phyloP scores from a whole-genome alignment of 2,113 vertebrate species.

The Gnathonemus echidnorhynchus region DNA sequence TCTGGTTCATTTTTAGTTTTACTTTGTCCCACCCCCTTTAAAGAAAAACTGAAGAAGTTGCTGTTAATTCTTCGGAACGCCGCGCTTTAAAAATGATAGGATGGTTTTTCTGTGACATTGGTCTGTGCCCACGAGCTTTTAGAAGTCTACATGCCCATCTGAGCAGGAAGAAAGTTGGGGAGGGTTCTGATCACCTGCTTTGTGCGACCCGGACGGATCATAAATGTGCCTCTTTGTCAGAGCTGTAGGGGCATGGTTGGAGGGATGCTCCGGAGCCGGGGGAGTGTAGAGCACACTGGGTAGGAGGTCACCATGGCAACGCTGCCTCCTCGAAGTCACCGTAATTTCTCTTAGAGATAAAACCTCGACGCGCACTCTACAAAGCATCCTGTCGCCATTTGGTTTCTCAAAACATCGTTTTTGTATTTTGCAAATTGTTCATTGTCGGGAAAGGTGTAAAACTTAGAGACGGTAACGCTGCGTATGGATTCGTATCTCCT shows the following conservation, averaged over 20 bases:
- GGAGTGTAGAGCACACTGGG: constrained; percentile 32
- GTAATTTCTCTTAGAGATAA: neutral
- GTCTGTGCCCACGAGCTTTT: neutral
- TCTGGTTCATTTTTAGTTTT: neutral
- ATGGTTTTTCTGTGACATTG: neutral
- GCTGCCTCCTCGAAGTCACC: neutral
- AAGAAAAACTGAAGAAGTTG: neutral
- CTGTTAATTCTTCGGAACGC: neutral
- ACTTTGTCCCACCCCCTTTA: neutral
- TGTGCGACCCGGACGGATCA: constrained; percentile 78
- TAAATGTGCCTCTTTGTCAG: constrained; percentile 72
- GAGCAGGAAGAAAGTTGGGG: neutral
- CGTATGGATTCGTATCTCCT: neutral
- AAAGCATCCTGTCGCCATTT: neutral
- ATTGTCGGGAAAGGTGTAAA: neutral
- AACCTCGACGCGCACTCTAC: neutral
- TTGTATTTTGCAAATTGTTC: neutral
- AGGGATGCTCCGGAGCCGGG: constrained; percentile 34
- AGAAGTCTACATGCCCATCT: neutral
- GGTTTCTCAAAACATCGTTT: neutral
- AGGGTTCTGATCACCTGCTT: constrained; percentile 66
- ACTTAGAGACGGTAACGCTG: neutral
- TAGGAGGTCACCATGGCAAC: constrained; percentile 40
- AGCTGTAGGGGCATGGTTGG: constrained; percentile 20
- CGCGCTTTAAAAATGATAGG: neutral